These are phyloP conservation scores for Cygnus atratus DNA, from an alignment of 2,113 vertebrate genomes.

Conservation along the genomic window DNA sequence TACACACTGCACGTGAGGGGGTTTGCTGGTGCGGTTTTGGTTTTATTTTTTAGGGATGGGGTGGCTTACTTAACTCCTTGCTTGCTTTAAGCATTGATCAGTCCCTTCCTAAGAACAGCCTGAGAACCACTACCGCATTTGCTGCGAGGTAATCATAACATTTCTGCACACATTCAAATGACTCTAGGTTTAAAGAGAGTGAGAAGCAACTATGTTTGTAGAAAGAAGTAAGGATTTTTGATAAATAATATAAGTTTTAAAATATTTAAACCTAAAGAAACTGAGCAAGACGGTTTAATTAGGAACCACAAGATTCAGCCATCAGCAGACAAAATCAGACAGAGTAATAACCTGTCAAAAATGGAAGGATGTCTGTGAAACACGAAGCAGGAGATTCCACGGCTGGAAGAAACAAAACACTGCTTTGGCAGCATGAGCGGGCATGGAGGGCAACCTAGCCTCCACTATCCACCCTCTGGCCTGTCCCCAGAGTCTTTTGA, in stretches of 20 bases:
- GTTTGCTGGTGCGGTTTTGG: too few species aligned
- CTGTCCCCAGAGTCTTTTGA: neutral
- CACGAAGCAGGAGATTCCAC: neutral
- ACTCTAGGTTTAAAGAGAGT: neutral
- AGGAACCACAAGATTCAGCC: neutral
- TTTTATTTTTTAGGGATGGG: rapidly evolving
- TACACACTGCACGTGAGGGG: neutral
- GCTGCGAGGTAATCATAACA: neutral
- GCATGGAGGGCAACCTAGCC: neutral
- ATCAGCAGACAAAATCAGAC: neutral
- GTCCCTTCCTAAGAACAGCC: too few species aligned
- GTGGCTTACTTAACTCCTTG: too few species aligned
- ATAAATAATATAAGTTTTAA: neutral
- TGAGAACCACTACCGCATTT: neutral
- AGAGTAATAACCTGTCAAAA: neutral
- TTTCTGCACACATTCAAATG: too few species aligned
- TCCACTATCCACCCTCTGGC: neutral
- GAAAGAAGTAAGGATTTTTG: neutral
- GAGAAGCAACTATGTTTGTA: neutral
- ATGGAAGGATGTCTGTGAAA: neutral
- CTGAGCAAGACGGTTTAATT: neutral
- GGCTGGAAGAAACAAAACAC: neutral
- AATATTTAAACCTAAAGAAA: neutral
- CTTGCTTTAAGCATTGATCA: neutral
- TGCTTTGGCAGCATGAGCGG: neutral